Percentiles rank a stretch among this genome's conserved stretches.
Conservation (phyloP, 2,888 invertebrate species). For the Polydesmus complanatus region DNA sequence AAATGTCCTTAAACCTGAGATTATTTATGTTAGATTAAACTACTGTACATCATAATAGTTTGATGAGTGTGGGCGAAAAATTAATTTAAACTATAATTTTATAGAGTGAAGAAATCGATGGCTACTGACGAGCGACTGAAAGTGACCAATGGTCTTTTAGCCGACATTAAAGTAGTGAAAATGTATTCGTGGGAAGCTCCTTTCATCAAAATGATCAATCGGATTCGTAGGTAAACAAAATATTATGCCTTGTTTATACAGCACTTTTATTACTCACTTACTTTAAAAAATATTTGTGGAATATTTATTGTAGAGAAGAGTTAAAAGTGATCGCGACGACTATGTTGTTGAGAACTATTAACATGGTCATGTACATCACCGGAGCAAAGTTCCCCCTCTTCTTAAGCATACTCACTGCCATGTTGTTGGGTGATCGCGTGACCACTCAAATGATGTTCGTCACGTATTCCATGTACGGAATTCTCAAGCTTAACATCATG, state of each 20-base stretch:
- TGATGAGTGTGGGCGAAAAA: too few species aligned
- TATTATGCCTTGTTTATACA: not conserved
- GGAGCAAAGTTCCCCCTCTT: conserved; percentile 5
- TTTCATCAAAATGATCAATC: not conserved
- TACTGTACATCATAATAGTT: too few species aligned
- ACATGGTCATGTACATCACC: conserved; percentile 7
- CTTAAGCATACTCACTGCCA: not conserved
- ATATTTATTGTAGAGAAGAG: conserved; percentile 1
- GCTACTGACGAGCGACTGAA: not conserved
- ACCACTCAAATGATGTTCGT: conserved; percentile 4
- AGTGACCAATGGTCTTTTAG: not conserved
- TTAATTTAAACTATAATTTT: too few species aligned
- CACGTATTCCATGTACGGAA: conserved; percentile 3
- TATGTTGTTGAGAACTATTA: not conserved
- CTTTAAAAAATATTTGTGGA: too few species aligned
- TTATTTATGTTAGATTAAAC: too few species aligned
- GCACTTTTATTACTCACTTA: too few species aligned
- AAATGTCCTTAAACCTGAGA: too few species aligned
- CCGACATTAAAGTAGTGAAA: not conserved
- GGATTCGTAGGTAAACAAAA: not conserved
- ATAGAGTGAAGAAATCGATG: conserved; percentile 5
- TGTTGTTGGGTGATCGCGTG: not conserved
- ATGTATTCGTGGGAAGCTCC: not conserved
- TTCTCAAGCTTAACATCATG: conserved; percentile 2
- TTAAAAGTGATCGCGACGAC: conserved; percentile 5